A percentile compares a stretch with the other conserved stretches of the same genome.
Evolutionary conservation across 2,888 invertebrate species (phyloP).

Genomic region (Chrysopilus asiliformis): DNA sequence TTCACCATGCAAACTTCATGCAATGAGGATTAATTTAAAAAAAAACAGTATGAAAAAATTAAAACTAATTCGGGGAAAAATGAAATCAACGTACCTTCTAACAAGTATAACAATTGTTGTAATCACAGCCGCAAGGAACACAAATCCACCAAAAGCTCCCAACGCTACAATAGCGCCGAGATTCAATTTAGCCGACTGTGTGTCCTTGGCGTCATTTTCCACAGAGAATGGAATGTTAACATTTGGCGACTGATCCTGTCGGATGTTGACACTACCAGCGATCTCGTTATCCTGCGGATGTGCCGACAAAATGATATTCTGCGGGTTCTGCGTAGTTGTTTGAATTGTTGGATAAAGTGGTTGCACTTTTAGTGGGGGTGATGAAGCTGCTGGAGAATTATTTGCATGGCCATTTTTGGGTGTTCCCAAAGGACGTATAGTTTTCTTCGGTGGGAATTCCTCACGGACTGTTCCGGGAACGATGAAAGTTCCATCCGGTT

Average conservation of each 20-base stretch:
- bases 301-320: conserved; percentile 43
- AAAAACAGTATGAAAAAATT: background rate
- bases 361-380: conserved; percentile 32
- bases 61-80: no score
- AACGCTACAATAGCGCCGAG: conserved; percentile 78
- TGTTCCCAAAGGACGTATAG: conserved; percentile 24
- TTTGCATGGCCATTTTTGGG: conserved; percentile 30
- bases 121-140: conserved; percentile 77
- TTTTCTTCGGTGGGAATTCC: conserved; percentile 36
- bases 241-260: conserved; percentile 51
- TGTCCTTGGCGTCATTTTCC: conserved; percentile 40
- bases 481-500: conserved; percentile 24
- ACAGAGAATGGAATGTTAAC: conserved; percentile 55
- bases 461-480: conserved; percentile 36
- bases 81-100: conserved; percentile 59
- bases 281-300: conserved; percentile 77
- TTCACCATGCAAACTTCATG: no score
- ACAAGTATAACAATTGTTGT: conserved; percentile 80
- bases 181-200: conserved; percentile 53
- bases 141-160: conserved; percentile 81
- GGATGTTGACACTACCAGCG: conserved; percentile 37
- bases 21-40: no score
- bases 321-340: conserved; percentile 29
- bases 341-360: conserved; percentile 16
- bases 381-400: conserved; percentile 28